These are phyloP conservation scores for Caloenas nicobarica DNA, from an alignment of 2,113 vertebrate species.

Conservation along the genomic window DNA sequence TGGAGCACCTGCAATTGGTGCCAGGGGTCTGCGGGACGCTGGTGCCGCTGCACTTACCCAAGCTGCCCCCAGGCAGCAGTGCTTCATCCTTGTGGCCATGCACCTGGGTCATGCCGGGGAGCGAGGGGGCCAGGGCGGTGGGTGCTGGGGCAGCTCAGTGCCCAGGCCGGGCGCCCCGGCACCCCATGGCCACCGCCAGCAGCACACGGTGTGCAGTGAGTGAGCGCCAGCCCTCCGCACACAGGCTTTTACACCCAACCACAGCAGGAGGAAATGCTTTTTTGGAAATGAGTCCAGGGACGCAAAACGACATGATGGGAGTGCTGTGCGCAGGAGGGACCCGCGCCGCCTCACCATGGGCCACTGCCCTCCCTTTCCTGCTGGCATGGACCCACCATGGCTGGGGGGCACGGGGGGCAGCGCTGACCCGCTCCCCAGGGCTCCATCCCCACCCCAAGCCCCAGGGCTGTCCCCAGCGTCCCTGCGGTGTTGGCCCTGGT, in stretches of 20 bases:
- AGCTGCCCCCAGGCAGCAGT: not conserved
- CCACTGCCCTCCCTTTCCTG: accelerated
- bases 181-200: not conserved
- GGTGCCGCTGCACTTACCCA: conserved; percentile 5
- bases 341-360: accelerated
- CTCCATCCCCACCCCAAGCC: not conserved
- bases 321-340: not conserved
- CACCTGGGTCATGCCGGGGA: not conserved
- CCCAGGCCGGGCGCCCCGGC: not conserved
- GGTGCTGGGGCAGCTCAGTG: not conserved
- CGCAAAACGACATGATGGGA: not conserved
- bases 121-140: not conserved
- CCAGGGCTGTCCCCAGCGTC: too few species aligned
- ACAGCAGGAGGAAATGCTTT: conserved; percentile 48
- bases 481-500: accelerated
- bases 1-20: accelerated
- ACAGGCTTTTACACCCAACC: not conserved
- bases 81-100: conserved; percentile 36
- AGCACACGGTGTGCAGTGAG: not conserved
- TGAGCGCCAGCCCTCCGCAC: not conserved
- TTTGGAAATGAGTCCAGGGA: conserved; percentile 33
- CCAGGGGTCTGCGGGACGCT: not conserved
- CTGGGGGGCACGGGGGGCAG: accelerated
- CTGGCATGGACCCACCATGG: not conserved
- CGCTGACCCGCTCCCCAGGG: accelerated